Base-by-base conservation (phyloP, 35 echinoderm and acorn worm species). In the Patiria miniata region DNA sequence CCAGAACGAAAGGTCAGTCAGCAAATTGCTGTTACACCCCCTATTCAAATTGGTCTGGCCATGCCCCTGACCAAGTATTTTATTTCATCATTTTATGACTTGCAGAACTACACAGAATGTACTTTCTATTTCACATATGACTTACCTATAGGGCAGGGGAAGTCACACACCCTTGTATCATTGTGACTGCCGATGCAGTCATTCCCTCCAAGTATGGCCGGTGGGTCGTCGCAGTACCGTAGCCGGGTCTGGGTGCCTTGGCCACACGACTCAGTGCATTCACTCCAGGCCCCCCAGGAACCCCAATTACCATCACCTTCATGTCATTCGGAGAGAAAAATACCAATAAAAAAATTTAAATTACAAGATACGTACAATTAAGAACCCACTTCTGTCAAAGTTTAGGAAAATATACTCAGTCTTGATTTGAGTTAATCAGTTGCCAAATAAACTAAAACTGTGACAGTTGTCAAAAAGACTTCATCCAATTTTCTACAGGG, bases 131-230 rank as follows among this genome's bases (percentile, higher is more conserved):
- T 12, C 42, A 4, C 12, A 47, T 7, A 2, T 2, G 3, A 86
- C 87, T 86, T 61, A 94, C 92, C 92, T 21, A 90, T 44, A 15
- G 92, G 83, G 52, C 92, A 94, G 10, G 18, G 36, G 39, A 40
- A 52, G 33, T 54, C 57, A 29, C 92, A 94, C 1, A 54, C 77
- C 28, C 55, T 79, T 8, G 69, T 86, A 36, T 94, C 92, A 17
- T 51, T 94, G 22, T 85, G 39, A 29, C 51, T 77, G 17, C 52
- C 53, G 6, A 83, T 79, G 39, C 92, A 94, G 83, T 90, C 85
- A 40, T 36, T 51, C 21, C 92, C 92, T 14, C 88, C 92, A 21
- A 94, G 87, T 50, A 94, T 83, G 22, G 92, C 87, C 18, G 92
- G 69, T 30, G 92, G 92, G 77, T 69, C 69, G 83, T 94, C 83